These are phyloP conservation scores for Microtus obscurus DNA, from an alignment of 2,797 vertebrate species.

Conservation along the genomic window DNA sequence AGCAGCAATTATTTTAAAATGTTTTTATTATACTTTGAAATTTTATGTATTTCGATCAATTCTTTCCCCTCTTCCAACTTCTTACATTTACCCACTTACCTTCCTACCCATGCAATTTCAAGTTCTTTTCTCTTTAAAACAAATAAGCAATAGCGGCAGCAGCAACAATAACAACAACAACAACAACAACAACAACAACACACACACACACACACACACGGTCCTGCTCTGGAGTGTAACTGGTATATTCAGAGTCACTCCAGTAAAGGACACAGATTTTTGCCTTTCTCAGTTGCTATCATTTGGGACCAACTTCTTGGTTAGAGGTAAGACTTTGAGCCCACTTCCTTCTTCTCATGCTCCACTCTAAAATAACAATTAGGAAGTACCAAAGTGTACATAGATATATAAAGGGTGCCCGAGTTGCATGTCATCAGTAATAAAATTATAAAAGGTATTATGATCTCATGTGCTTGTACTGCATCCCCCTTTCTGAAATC, in stretches of 20 bases:
- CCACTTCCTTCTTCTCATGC: background rate
- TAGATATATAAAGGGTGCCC: background rate
- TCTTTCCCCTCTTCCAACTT: background rate
- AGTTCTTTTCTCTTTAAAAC: background rate
- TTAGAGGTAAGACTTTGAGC: background rate
- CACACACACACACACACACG: background rate
- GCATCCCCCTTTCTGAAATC: background rate
- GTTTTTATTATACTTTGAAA: background rate
- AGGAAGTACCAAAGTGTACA: slow-evolving; percentile 31
- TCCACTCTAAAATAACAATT: slow-evolving; percentile 72
- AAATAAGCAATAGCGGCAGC: background rate
- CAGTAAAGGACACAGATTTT: background rate
- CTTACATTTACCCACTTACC: background rate
- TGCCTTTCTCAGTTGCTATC: background rate
- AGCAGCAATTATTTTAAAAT: background rate
- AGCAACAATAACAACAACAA: background rate
- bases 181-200: background rate
- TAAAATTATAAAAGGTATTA: slow-evolving; percentile 3
- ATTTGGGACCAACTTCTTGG: background rate
- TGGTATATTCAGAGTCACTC: background rate
- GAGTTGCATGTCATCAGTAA: background rate
- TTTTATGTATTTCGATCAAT: background rate
- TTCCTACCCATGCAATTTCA: background rate
- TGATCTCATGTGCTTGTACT: background rate
- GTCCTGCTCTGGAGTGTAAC: background rate